Conservation (phyloP, 2,888 invertebrate genomes). For the Nebria salina region DNA sequence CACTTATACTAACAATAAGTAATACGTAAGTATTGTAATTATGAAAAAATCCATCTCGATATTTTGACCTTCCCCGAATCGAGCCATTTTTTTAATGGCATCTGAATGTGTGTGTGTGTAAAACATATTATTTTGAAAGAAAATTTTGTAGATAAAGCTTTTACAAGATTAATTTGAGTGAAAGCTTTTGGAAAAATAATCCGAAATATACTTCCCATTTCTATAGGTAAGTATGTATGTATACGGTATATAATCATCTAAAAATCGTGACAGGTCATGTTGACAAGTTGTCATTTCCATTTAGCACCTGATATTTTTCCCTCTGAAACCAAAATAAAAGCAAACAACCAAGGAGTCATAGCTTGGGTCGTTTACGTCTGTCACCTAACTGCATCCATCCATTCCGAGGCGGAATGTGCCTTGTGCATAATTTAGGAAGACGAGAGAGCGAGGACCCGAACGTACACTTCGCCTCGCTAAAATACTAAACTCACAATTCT, state of each 20-base stretch:
- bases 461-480: neutral
- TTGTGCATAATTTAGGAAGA: neutral
- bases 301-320: neutral
- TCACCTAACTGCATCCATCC: neutral
- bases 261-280: neutral
- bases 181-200: neutral
- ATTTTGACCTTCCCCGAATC: no score
- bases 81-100: no score
- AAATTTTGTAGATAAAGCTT: neutral
- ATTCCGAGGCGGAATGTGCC: neutral
- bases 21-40: no score
- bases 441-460: neutral
- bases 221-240: no score
- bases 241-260: neutral
- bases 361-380: neutral
- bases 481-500: neutral
- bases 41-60: no score
- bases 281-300: neutral
- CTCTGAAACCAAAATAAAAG: neutral
- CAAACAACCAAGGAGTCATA: neutral
- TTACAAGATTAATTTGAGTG: neutral
- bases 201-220: neutral
- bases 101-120: no score
- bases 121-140: no score
- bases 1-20: no score